These are phyloP conservation scores for Meleagris gallopavo DNA, from an alignment of 2,113 vertebrate genomes.

Conservation along the genomic window DNA sequence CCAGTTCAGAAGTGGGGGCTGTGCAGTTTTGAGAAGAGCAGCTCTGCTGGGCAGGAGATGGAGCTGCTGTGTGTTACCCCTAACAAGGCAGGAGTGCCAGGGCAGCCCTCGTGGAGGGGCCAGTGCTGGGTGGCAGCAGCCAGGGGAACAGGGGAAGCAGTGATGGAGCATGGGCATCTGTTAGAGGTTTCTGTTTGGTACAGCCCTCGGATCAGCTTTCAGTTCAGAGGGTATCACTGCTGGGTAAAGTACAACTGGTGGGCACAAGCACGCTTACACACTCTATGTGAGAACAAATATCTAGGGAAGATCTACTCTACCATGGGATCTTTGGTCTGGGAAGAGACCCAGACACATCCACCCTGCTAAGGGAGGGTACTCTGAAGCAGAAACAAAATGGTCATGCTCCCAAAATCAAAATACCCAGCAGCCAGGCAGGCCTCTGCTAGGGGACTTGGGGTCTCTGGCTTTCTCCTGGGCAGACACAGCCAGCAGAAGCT, in stretches of 20 bases:
- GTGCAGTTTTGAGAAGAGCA: neutral
- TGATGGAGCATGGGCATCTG: accelerated
- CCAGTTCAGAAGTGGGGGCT: accelerated
- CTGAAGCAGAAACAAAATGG: neutral
- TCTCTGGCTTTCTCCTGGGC: neutral
- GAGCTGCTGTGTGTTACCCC: neutral
- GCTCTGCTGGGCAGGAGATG: neutral
- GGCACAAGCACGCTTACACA: neutral
- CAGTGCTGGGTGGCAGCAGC: accelerated
- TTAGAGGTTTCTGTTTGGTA: accelerated
- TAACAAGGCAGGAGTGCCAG: accelerated
- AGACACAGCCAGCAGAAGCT: neutral
- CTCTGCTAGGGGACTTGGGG: neutral
- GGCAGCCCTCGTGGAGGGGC: accelerated
- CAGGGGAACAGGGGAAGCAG: accelerated
- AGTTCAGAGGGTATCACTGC: neutral
- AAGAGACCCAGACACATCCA: neutral
- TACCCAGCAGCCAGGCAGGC: too few relatives aligned
- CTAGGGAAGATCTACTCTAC: accelerated
- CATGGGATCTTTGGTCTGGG: neutral
- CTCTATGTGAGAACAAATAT: neutral
- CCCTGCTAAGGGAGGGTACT: neutral
- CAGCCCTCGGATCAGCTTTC: neutral
- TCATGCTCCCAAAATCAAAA: accelerated
- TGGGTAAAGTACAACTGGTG: neutral